Evolutionary conservation across 1,140 invertebrate genomes (phyloP), one percentile per base, ranked within the genome.

Genomic region (Cylas formicarius): DNA sequence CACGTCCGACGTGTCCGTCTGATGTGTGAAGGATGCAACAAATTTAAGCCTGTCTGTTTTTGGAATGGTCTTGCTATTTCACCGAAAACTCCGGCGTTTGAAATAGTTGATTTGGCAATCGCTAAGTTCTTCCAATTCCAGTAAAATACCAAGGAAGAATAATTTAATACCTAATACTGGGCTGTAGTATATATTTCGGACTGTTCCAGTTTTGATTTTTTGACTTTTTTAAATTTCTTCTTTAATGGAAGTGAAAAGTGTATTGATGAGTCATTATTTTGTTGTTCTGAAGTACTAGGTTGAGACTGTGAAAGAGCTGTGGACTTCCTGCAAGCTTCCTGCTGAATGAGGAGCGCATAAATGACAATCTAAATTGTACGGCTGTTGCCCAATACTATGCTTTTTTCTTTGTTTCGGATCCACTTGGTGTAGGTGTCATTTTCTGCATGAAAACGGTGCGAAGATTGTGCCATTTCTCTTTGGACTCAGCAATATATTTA

Each of bases 341-440:
- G 31, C 14, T 31, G 34, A 38, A 14, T 29, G 33, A 33, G 33
- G 26, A 27, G 31, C 45, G 20, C 40, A 55, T 50, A 33, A 52
- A 55, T 29, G 50, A 44, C 28, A 46, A 27, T 46, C 32, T 34
- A 53, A 55, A 55, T 26, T 53, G 40, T 39, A 52, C 53, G n/a
- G 46, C 46, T 14, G 32, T 20, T 46, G 26, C 46, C 34, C 52
- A 47, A 46, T 55, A 55, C 33, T 55, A 55, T 22, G 46, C 38
- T 21, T 47, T 52, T 50, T 39, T n/a, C n/a, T 55, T 35, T 40
- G 27, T 26, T 50, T 51, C 51, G 4, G 21, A 14, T 29, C 37
- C 23, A 29, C 36, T 52, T 31, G 48, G 44, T 28, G 44, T 34
- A 11, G 48, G 46, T 17, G 50, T 24, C 29, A 48, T 43, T 43